phyloP scores from a whole-genome alignment of 2,113 vertebrate genomes.

The Pteruthius melanotis region DNA sequence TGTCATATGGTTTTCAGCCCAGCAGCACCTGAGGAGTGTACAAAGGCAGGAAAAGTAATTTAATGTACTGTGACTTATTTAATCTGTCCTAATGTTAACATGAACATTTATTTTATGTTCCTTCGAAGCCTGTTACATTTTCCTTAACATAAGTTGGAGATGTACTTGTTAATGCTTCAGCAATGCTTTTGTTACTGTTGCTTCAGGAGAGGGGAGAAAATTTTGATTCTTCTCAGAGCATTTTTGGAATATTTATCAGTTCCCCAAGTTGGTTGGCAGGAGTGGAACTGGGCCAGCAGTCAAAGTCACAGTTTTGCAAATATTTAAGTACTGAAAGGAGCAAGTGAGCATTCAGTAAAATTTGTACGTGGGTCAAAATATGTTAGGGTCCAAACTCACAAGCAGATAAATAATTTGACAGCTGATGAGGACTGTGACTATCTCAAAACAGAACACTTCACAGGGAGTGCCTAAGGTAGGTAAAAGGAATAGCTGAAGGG shows the following conservation, averaged over 20 bases:
- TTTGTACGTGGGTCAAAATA: not conserved
- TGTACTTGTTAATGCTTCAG: not conserved
- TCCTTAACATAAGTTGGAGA: not conserved
- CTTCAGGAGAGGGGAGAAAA: not conserved
- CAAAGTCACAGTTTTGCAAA: not conserved
- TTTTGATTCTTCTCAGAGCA: not conserved
- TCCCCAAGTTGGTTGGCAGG: not conserved
- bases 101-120: slow-evolving; percentile 49
- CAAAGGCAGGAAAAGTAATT: slow-evolving; percentile 27
- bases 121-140: not conserved
- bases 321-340: not conserved
- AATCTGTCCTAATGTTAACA: slow-evolving; percentile 38
- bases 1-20: not conserved
- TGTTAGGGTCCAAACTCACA: not conserved
- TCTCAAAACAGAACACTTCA: not conserved
- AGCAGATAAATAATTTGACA: not conserved
- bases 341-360: fast-evolving
- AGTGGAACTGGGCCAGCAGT: not conserved
- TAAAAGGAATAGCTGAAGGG: not conserved
- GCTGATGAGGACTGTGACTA: not conserved
- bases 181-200: not conserved
- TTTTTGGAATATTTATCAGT: not conserved
- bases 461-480: not conserved
- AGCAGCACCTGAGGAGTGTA: not conserved
- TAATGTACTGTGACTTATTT: slow-evolving; percentile 57